These are phyloP conservation scores for Chrysoperla carnea DNA, from an alignment of 1,140 invertebrate genomes.

Conservation along the genomic window DNA sequence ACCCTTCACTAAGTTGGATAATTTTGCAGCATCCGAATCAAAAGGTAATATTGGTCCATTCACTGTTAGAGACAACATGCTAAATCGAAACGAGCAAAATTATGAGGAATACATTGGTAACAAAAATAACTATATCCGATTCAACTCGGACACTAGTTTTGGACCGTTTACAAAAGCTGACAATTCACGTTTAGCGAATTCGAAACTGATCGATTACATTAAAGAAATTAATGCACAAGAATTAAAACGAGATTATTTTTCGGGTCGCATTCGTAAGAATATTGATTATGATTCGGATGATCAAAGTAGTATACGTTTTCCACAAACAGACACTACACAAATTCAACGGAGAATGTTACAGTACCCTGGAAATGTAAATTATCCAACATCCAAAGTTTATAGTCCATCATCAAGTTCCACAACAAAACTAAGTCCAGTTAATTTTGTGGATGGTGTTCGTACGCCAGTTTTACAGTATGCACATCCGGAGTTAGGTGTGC, in stretches of 20 bases:
- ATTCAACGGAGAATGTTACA: slow-evolving; percentile 50
- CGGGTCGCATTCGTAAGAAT: slow-evolving; percentile 25
- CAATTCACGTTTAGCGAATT: slow-evolving; percentile 31
- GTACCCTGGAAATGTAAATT: slow-evolving; percentile 36
- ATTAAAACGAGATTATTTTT: slow-evolving; percentile 31
- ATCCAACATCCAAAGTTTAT: slow-evolving; percentile 43
- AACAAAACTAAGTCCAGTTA: slow-evolving; percentile 26
- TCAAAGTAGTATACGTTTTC: slow-evolving; percentile 19
- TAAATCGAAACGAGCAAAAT: slow-evolving; percentile 13
- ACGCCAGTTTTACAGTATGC: slow-evolving; percentile 59
- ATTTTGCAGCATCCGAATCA: slow-evolving; percentile 12
- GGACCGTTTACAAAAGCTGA: slow-evolving; percentile 38
- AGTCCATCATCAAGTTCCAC: slow-evolving; percentile 23
- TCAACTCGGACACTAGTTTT: slow-evolving; percentile 23
- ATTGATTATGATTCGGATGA: slow-evolving; percentile 18
- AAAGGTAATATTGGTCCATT: slow-evolving; percentile 11
- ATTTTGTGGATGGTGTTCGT: slow-evolving; percentile 45
- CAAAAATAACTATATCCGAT: slow-evolving; percentile 23
- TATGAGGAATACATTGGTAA: slow-evolving; percentile 21
- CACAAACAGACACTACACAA: slow-evolving; percentile 23
- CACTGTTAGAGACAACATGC: slow-evolving; percentile 19
- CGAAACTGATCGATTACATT: slow-evolving; percentile 40
- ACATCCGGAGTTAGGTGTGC: slow-evolving; percentile 56
- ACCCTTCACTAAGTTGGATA: slow-evolving; percentile 19
- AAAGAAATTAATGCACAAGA: slow-evolving; percentile 43